Evolutionary conservation across 2,113 vertebrate species (phyloP), one percentile per base, ranked within the genome.

Genomic region (Spea multiplicata): DNA sequence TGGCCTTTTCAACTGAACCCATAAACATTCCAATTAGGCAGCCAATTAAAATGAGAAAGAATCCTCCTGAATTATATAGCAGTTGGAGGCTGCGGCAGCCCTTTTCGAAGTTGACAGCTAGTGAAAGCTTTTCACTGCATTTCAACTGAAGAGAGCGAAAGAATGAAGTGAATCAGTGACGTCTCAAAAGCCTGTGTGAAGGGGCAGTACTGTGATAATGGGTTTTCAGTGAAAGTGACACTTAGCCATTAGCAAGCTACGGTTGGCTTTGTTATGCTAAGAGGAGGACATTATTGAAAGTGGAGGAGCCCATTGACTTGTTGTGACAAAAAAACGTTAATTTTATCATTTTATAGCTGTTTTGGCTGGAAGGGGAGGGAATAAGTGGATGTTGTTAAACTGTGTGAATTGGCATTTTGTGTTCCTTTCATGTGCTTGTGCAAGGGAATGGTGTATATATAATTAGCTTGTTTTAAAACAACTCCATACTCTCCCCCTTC

Each of bases 21-120:
- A 92, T 95, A 95, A 94, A 97, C 94, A 95, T 92, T 89, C 95
- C 95, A 97, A 97, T 97, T 96, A 97, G 94, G 94, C 90, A 95
- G 93, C 93, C 95, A 96, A 95, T 96, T 96, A 95, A 94, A 95
- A 92, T 88, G 91, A 92, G 92, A 93, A 92, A 88, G 92, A 90
- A 88, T 87, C 87, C 91, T 91, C 89, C 84, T 86, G 92, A 91
- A 93, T 93, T 91, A 89, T 88, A 86, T 88, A 90, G 88, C 87
- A 88, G 89, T 93, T 83, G 89, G 89, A 86, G 88, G 87, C 89
- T 87, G 87, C 71, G 73, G 89, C 88, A 88, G 87, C 89, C 92
- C 91, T 88, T 88, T 84, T 74, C 12, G 52, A 71, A 80, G 64
- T 86, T 89, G 90, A 92, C 90, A 91, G 81, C 84, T 86, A 81